A percentile compares a stretch with the other conserved stretches of the same genome.
These are phyloP conservation scores for Pontoporia blainvillei DNA, from an alignment of 2,113 vertebrate species.

Conservation along the genomic window DNA sequence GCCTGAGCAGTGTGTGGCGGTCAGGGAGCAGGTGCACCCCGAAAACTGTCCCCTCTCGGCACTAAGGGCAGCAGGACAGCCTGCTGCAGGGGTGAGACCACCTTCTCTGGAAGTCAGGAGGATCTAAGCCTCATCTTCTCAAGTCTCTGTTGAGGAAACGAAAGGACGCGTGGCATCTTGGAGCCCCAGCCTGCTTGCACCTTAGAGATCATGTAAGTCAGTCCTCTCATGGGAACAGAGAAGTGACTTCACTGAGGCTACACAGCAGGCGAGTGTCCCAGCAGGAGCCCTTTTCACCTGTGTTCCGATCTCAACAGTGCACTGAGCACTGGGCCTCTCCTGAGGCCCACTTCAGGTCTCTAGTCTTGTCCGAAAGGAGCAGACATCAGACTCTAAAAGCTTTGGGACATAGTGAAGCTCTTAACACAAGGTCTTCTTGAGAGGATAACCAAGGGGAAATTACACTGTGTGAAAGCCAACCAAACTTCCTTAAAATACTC, in stretches of 20 bases:
- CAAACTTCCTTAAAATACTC: not conserved
- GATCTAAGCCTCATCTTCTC: not conserved
- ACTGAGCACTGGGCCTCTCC: not conserved
- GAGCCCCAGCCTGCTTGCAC: not conserved
- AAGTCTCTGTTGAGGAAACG: not conserved
- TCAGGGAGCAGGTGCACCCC: fast-evolving
- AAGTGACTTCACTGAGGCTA: not conserved
- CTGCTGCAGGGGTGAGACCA: not conserved
- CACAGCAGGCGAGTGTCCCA: not conserved
- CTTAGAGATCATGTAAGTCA: not conserved
- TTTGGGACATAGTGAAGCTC: not conserved
- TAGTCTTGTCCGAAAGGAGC: not conserved
- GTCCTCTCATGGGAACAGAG: not conserved
- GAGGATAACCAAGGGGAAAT: not conserved
- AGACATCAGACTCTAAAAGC: too few relatives aligned
- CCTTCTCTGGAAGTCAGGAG: not conserved
- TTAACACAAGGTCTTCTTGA: not conserved
- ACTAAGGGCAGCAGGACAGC: not conserved
- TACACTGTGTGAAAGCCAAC: not conserved
- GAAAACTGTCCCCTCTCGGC: not conserved
- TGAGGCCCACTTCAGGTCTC: not conserved
- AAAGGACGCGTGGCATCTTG: not conserved
- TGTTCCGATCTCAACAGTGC: fast-evolving
- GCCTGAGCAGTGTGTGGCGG: not conserved
- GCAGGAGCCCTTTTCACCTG: not conserved